A percentile compares a stretch with the other conserved stretches of the same genome.
phyloP scores from a whole-genome alignment of 2,113 vertebrate genomes.

The Chiloscyllium plagiosum region DNA sequence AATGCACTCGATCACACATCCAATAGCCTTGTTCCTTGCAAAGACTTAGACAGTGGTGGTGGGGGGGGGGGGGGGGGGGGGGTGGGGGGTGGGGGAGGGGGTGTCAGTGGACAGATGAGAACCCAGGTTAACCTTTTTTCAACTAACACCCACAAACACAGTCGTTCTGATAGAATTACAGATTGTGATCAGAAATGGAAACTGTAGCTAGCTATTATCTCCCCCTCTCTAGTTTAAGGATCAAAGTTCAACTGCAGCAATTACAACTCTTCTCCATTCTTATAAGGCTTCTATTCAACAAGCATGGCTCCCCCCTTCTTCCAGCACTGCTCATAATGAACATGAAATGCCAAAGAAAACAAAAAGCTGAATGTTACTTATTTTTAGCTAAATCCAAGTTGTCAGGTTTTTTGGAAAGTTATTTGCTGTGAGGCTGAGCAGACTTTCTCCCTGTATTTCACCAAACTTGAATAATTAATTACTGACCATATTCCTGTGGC shows the following conservation, averaged over 20 bases:
- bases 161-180: neutral
- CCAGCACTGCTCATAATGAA: neutral
- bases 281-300: neutral
- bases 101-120: neutral
- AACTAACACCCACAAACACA: slow-evolving; percentile 1
- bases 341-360: neutral
- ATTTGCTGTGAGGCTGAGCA: too few relatives aligned
- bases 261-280: neutral
- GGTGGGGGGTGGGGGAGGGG: neutral
- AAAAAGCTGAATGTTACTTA: neutral
- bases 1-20: neutral
- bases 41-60: neutral
- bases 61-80: neutral
- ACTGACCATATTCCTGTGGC: too few relatives aligned
- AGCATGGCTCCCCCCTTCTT: neutral
- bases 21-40: neutral
- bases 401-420: too few relatives aligned
- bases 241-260: slow-evolving; percentile 15
- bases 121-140: neutral
- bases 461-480: too few relatives aligned
- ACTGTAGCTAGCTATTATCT: neutral
- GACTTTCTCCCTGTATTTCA: too few relatives aligned
- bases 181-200: slow-evolving; percentile 12
- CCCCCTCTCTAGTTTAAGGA: neutral
- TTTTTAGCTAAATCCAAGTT: too few relatives aligned